Evolutionary conservation across 2,888 invertebrate genomes (phyloP).

Genomic region (Phlogophora meticulosa): DNA sequence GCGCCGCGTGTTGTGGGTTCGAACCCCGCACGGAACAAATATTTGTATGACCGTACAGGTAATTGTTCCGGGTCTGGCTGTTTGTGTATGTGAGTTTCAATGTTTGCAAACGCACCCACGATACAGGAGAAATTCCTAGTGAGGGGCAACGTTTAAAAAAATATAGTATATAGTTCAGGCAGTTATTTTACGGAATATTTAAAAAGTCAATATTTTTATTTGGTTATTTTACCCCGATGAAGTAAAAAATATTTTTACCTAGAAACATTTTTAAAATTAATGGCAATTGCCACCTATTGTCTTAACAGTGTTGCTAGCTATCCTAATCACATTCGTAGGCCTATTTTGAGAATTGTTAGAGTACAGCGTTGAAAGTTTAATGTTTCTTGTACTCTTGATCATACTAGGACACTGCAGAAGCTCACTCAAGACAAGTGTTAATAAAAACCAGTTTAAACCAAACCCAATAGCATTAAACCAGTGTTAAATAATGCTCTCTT

Average conservation of each 20-base stretch:
- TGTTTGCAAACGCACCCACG: no score
- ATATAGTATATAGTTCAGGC: conserved; percentile 33
- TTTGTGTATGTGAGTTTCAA: no score
- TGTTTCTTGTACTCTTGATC: not conserved
- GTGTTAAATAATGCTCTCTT: not conserved
- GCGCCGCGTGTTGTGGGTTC: no score
- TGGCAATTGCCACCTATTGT: conserved; percentile 16
- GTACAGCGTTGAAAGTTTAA: no score
- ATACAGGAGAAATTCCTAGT: no score
- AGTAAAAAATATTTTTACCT: conserved; percentile 26
- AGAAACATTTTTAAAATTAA: conserved; percentile 27
- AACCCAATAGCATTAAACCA: not conserved
- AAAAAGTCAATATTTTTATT: conserved; percentile 2
- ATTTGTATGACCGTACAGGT: no score
- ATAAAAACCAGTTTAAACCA: no score
- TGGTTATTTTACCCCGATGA: conserved; percentile 39
- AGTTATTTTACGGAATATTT: conserved; percentile 10
- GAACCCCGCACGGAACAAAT: no score
- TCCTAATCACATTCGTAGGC: conserved; percentile 1
- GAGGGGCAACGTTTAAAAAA: no score
- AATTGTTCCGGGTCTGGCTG: no score
- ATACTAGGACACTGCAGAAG: not conserved
- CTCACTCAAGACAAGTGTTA: no score
- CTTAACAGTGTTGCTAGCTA: not conserved
- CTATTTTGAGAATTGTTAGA: conserved; percentile 8